Base-by-base conservation (phyloP, 2,113 vertebrate genomes). In the Cinclus cinclus region DNA sequence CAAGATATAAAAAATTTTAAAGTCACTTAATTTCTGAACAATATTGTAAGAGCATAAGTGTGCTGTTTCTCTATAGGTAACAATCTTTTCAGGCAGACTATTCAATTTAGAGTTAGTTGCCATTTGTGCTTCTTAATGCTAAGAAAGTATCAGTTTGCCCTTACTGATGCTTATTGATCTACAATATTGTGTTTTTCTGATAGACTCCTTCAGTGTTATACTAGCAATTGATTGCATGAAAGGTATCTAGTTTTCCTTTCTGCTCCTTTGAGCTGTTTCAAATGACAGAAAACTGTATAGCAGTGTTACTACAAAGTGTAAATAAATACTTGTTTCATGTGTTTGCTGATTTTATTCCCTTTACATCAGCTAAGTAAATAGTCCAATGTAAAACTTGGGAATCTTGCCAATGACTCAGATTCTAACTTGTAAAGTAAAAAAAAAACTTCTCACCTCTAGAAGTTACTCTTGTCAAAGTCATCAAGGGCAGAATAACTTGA, bases 111-210 rank as follows among this genome's bases (percentile, higher is more conserved):
- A 78, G 23, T 47, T 81, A 56, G 56, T 84, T 50, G 42, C 22
- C 69, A 27, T 93, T 92, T 90, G 56, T 79, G 64, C 68, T 93
- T 93, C 94, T 90, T 87, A 74, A 41, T 64, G 56, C 53, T 63
- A 37, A 47, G 46, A 58, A 86, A 49, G 85, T 89, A 50, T 83
- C 69, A 58, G 16, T n/a, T 92, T 91, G 68, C 63, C 46, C 25
- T 16, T 78, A 41, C 53, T 79, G 58, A 55, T 90, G 39, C 31
- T 88, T 73, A 67, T 85, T 13, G 9, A n/a, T 64, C 17, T 74
- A 16, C 42, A 24, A 39, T 58, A 15, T 42, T 58, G 18, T 62
- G 15, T 67, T 95, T 15, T 87, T 82, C 47, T 63, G n/a, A 46
- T 55, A 81, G 50, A 69, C 30, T 75, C 28, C 27, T 86, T 90